Percentiles rank a stretch among this genome's conserved stretches.
Evolutionary conservation across 2,113 vertebrate genomes (phyloP).

Genomic region (Uria lomvia): DNA sequence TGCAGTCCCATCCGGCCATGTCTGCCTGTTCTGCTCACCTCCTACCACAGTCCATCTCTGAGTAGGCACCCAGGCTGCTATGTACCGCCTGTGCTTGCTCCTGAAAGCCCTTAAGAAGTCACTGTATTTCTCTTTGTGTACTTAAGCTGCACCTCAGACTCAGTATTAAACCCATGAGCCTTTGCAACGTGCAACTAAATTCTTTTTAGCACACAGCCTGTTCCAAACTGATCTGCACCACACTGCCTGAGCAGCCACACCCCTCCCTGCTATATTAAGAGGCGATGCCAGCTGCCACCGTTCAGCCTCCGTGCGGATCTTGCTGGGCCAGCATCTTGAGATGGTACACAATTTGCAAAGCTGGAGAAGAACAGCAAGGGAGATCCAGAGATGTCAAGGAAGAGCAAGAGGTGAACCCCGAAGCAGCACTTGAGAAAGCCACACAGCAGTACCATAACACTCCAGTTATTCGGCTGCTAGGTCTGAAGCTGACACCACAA

Average conservation of each 20-base stretch:
- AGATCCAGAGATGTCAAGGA: background rate
- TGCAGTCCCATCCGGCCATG: background rate
- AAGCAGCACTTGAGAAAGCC: background rate
- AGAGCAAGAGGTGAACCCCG: background rate
- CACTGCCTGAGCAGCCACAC: background rate
- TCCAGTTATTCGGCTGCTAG: background rate
- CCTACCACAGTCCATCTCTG: background rate
- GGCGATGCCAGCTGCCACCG: background rate
- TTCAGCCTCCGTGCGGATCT: background rate
- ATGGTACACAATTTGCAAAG: background rate
- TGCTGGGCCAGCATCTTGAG: background rate
- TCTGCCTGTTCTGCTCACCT: background rate
- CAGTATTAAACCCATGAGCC: background rate
- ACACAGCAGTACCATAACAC: rapidly evolving
- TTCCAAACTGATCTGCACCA: background rate
- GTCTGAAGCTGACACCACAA: background rate
- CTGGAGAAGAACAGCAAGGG: background rate
- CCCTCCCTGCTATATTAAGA: slow-evolving; percentile 33
- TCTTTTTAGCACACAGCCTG: background rate
- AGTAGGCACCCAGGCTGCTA: background rate
- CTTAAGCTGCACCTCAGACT: background rate
- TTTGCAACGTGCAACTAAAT: background rate
- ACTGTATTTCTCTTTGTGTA: background rate
- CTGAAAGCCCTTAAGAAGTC: background rate
- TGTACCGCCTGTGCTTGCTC: rapidly evolving